Evolutionary conservation across 2,797 vertebrate genomes (phyloP).

Genomic region (Tenualosa ilisha): DNA sequence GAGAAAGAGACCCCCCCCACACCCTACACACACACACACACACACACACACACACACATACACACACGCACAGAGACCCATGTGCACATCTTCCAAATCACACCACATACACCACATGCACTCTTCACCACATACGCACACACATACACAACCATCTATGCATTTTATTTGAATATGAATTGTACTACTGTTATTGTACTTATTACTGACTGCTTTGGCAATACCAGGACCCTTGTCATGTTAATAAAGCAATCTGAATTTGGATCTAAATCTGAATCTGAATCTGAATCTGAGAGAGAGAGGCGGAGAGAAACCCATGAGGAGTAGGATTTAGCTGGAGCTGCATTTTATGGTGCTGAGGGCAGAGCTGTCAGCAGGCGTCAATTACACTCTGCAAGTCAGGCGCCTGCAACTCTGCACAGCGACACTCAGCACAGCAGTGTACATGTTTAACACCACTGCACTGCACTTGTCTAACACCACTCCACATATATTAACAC

Average conservation of each 20-base stretch:
- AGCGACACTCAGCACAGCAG: background rate
- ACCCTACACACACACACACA: background rate
- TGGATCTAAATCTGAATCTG: too few species aligned
- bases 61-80: too few species aligned
- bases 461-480: background rate
- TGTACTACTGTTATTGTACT: too few species aligned
- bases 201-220: too few species aligned
- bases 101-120: too few species aligned
- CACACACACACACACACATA: background rate
- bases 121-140: too few species aligned
- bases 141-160: too few species aligned
- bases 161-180: too few species aligned
- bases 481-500: too few species aligned
- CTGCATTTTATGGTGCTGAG: background rate
- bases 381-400: background rate
- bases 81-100: too few species aligned
- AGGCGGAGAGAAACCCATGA: background rate
- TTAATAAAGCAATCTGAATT: too few species aligned
- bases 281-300: background rate
- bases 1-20: background rate
- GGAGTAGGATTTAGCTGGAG: conserved; percentile 15
- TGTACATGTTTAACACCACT: background rate
- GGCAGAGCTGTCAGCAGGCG: conserved; percentile 3
- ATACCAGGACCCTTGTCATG: too few species aligned
- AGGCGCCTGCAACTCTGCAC: background rate